Percentiles rank a stretch among this genome's conserved stretches.
These are phyloP conservation scores for Porites australiensis DNA, from an alignment of 64 coral and sea anemone genomes.

Conservation along the genomic window DNA sequence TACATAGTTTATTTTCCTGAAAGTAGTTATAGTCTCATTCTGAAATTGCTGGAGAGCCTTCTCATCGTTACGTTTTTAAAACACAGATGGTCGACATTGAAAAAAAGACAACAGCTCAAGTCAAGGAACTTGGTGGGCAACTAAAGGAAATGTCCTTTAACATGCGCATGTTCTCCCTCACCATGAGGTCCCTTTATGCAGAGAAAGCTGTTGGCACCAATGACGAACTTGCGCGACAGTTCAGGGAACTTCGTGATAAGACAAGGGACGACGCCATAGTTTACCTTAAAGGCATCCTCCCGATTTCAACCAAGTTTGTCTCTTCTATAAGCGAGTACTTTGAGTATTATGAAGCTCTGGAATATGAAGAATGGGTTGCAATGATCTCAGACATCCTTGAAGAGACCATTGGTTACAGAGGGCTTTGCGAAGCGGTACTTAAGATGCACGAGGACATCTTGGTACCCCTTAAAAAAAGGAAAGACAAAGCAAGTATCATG, in stretches of 20 bases:
- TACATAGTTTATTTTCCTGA: no score
- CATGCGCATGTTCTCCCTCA: constrained; percentile 15
- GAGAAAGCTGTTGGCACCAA: background rate
- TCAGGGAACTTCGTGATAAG: background rate
- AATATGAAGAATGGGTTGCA: background rate
- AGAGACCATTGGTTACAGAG: background rate
- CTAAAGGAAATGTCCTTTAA: background rate
- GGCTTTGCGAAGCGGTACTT: background rate
- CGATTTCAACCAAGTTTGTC: background rate
- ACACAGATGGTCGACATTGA: background rate
- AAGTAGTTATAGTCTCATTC: no score
- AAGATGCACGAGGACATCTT: constrained; percentile 17
- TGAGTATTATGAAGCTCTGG: constrained; percentile 5
- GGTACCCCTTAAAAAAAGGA: background rate
- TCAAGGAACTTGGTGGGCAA: background rate
- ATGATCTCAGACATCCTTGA: background rate
- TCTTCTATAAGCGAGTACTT: background rate
- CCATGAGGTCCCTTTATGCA: background rate
- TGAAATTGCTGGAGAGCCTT: no score
- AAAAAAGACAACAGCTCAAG: background rate
- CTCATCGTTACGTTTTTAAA: background rate
- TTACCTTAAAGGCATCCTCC: constrained; percentile 1
- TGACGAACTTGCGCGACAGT: background rate
- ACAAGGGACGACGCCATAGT: constrained; percentile 1
- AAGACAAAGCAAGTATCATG: constrained; percentile 15